phyloP scores from a whole-genome alignment of 2,888 invertebrate genomes.

The Amblyteles armatorius region DNA sequence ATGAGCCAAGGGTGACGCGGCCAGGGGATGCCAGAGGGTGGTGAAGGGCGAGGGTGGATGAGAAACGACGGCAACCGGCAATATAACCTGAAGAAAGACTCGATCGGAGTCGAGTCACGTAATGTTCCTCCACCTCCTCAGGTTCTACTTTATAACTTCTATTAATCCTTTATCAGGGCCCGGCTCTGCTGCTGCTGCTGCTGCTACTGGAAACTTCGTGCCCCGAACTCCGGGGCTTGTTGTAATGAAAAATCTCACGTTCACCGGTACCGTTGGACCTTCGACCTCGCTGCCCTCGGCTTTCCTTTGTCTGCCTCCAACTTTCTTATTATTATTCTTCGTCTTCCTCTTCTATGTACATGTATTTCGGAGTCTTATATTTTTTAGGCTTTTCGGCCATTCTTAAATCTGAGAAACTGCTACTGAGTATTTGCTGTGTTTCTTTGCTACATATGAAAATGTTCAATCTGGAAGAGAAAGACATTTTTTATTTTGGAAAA shows the following conservation, averaged over 20 bases:
- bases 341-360: not conserved
- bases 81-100: constrained; percentile 84
- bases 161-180: constrained; percentile 83
- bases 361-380: constrained; percentile 42
- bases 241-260: constrained; percentile 75
- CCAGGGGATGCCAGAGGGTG: constrained; percentile 70
- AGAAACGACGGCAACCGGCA: constrained; percentile 84
- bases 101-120: constrained; percentile 85
- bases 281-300: constrained; percentile 63
- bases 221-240: constrained; percentile 68
- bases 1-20: constrained; percentile 78
- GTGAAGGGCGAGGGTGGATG: constrained; percentile 78
- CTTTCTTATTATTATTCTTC: constrained; percentile 57
- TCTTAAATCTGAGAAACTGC: not conserved
- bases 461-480: not conserved
- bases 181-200: constrained; percentile 61
- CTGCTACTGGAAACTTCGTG: constrained; percentile 59
- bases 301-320: constrained; percentile 49
- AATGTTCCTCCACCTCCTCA: constrained; percentile 84
- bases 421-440: not conserved
- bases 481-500: not conserved
- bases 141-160: constrained; percentile 85
- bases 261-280: constrained; percentile 68
- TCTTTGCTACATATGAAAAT: not conserved
- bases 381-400: not conserved